These are phyloP conservation scores for Folsomia candida DNA, from an alignment of 2,888 invertebrate species.

Conservation along the genomic window DNA sequence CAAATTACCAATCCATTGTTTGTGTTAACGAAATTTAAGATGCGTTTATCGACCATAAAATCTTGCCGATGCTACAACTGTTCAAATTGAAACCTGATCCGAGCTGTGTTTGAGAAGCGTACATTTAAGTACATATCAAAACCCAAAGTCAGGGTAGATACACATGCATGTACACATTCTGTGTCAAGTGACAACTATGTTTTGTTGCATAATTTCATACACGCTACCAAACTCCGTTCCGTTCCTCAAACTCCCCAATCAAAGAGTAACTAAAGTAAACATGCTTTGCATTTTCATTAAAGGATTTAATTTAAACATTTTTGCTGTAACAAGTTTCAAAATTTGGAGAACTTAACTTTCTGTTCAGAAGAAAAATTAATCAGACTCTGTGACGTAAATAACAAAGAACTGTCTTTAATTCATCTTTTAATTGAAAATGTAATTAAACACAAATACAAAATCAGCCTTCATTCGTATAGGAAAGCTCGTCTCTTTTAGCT, in stretches of 20 bases:
- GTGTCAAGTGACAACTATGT: no score
- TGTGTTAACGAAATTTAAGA: background rate
- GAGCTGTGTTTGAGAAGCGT: no score
- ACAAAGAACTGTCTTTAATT: background rate
- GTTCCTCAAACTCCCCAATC: no score
- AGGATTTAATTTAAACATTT: no score
- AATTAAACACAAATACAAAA: background rate
- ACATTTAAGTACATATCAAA: no score
- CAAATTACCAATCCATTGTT: background rate
- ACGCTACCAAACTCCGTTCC: no score
- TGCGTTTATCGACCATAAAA: background rate
- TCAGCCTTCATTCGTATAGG: background rate
- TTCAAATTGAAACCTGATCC: background rate
- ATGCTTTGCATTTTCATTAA: no score
- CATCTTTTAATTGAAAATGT: background rate
- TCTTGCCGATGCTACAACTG: background rate
- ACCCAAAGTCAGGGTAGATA: no score
- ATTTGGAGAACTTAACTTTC: background rate
- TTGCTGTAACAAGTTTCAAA: no score
- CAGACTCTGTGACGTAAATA: background rate
- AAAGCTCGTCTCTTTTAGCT: background rate
- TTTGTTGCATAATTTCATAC: background rate
- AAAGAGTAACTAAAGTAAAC: no score
- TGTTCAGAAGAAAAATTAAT: background rate
- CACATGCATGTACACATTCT: no score